Base-by-base conservation (phyloP, 53 echinoderm and acorn worm genomes). In the Mesocentrotus franciscanus region DNA sequence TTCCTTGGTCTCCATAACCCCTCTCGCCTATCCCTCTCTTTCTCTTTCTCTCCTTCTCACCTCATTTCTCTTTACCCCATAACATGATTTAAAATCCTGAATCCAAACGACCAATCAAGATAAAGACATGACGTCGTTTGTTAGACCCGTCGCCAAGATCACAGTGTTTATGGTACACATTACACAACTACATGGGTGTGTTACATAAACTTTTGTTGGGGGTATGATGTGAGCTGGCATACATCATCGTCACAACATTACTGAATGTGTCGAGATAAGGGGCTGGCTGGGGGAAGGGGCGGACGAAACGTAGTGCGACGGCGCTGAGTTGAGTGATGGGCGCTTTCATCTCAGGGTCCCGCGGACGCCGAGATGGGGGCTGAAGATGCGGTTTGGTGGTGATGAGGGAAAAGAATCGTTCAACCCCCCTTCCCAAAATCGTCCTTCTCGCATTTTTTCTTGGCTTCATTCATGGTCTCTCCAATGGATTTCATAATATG, bases 241-340 rank as follows among this genome's bases (percentile, higher is more conserved):
- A 29, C 30, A 58, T 90, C 90, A 90, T 90, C 90, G 90, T 90
- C 90, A 90, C 55, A 60, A 90, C 90, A 90, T 90, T 90, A 90
- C 24, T 60, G 58, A 90, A 58, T 60, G 90, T 90, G 90, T 60
- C 27, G 90, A 58, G 90, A 61, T 90, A 90, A 61, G 90, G 30
- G 59, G 33, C 29, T 27, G 62, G 18, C 15, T n/a, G 85, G 90
- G n/a, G 90, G 90, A 90, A 90, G 90, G 90, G 90, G 90, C 90
- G 90, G 60, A 59, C 90, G 32, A 36, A 90, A 39, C 90, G 60
- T 85, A 85, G 87, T n/a, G 55, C 13, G 90, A 18, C 79, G 81
- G 29, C 90, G 90, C 90, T 61, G 58, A 15, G 90, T 60, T 90
- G 90, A 90, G 60, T 90, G 90, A 90, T 90, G 59, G 60, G 59